Conservation (phyloP, 1,140 invertebrate genomes). For the Pseudomyrmex gracilis region DNA sequence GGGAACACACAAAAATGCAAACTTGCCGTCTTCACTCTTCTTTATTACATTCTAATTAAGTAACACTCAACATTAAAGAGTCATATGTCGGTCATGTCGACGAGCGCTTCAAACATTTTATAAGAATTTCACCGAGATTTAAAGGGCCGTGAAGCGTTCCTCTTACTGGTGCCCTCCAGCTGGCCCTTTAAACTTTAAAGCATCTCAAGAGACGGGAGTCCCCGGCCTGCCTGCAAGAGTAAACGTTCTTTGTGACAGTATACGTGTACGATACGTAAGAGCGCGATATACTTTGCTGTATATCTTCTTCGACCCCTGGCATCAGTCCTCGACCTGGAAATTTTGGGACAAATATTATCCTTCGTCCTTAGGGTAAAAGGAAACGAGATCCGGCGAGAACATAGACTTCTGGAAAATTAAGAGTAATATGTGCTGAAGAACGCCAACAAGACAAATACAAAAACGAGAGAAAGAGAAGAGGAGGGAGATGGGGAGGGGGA, state of each 20-base stretch:
- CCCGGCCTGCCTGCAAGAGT: constrained; percentile 36
- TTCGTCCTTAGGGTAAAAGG: constrained; percentile 18
- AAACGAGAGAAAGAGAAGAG: background rate
- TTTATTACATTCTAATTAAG: constrained; percentile 27
- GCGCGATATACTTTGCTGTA: background rate
- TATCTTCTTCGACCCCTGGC: constrained; percentile 23
- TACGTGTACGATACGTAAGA: constrained; percentile 42
- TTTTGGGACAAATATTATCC: constrained; percentile 55
- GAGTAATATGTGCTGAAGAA: constrained; percentile 46
- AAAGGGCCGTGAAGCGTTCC: constrained; percentile 16
- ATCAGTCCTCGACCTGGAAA: constrained; percentile 33
- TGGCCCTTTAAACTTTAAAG: constrained; percentile 69
- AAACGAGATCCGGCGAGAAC: background rate
- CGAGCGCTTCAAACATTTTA: background rate
- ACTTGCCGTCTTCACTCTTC: background rate
- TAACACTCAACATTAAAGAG: constrained; percentile 31
- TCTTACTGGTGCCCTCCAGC: constrained; percentile 5
- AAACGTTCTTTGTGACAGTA: constrained; percentile 48
- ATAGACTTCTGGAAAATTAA: constrained; percentile 45
- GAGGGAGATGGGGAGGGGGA: no score
- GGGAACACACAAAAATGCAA: background rate
- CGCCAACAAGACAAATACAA: constrained; percentile 34
- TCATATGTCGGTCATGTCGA: background rate
- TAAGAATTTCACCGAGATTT: constrained; percentile 46
- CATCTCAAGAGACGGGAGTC: background rate